A percentile compares a stretch with the other conserved stretches of the same genome.
Evolutionary conservation across 2,888 invertebrate species (phyloP).

Genomic region (Subacronicta megacephala): DNA sequence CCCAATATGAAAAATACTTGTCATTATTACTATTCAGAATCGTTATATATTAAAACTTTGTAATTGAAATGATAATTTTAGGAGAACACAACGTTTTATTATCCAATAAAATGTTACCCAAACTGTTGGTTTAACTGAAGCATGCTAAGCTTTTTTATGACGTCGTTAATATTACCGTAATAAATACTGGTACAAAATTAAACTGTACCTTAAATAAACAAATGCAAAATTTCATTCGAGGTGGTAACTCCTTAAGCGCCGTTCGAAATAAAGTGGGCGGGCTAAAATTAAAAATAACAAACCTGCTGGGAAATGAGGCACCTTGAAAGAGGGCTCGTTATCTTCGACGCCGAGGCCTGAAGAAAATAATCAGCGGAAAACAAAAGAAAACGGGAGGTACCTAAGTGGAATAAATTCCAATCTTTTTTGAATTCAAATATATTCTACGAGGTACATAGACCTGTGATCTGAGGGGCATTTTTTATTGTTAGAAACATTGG

Average conservation of each 20-base stretch:
- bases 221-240: slow-evolving; percentile 41
- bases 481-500: slow-evolving; percentile 29
- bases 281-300: slow-evolving; percentile 77
- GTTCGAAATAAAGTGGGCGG: slow-evolving; percentile 59
- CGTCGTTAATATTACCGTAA: slow-evolving; percentile 31
- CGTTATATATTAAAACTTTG: slow-evolving; percentile 20
- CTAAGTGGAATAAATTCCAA: slow-evolving; percentile 63
- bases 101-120: slow-evolving; percentile 33
- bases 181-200: slow-evolving; percentile 41
- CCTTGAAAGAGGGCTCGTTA: slow-evolving; percentile 76
- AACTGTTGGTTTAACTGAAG: slow-evolving; percentile 24
- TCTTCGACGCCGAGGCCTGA: slow-evolving; percentile 69
- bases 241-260: slow-evolving; percentile 53
- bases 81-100: slow-evolving; percentile 25
- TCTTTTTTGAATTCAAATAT: slow-evolving; percentile 53
- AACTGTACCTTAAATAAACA: slow-evolving; percentile 35
- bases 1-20: neutral
- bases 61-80: slow-evolving; percentile 42
- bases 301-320: slow-evolving; percentile 77
- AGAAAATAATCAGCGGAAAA: slow-evolving; percentile 77
- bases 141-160: slow-evolving; percentile 29
- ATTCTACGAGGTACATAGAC: slow-evolving; percentile 35
- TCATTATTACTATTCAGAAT: slow-evolving; percentile 16
- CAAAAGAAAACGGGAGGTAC: slow-evolving; percentile 69
- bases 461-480: slow-evolving; percentile 36